Evolutionary conservation across 2,888 invertebrate species (phyloP).

Genomic region (Nemapogon koenigi): DNA sequence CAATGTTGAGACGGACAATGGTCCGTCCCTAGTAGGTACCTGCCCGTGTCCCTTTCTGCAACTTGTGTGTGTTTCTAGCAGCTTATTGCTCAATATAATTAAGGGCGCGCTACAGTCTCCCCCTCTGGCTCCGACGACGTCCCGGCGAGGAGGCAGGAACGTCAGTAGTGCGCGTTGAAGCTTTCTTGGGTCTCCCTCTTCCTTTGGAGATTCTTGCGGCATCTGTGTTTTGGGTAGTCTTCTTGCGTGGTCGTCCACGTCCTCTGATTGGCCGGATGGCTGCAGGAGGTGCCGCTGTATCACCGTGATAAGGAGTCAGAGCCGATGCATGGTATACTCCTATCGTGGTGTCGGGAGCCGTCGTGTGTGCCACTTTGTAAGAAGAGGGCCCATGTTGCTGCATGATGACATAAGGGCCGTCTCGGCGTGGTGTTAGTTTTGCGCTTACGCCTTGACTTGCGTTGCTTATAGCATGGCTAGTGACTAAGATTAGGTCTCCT

Average conservation of each 20-base stretch:
- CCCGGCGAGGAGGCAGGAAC: constrained; percentile 7
- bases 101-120: constrained; percentile 6
- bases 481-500: constrained; percentile 2
- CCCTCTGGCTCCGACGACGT: constrained; percentile 8
- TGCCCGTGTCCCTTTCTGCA: no score
- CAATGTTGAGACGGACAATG: no score
- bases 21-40: no score
- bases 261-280: neutral
- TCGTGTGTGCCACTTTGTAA: neutral
- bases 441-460: constrained; percentile 1
- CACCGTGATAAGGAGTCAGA: neutral
- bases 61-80: no score
- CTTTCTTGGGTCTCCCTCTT: no score
- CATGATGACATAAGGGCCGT: constrained; percentile 7
- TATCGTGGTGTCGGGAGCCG: neutral
- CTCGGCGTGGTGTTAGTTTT: constrained; percentile 8
- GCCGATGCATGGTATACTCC: constrained; percentile 6
- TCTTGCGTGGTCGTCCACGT: constrained; percentile 7
- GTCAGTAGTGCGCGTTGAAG: no score
- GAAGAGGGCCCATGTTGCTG: neutral
- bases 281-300: neutral
- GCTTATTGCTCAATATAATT: no score
- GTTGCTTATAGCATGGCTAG: neutral
- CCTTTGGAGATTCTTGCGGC: no score
- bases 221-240: no score